A percentile compares a stretch with the other conserved stretches of the same genome.
Conservation (phyloP, 2,888 invertebrate genomes). For the Euphydryas editha region DNA sequence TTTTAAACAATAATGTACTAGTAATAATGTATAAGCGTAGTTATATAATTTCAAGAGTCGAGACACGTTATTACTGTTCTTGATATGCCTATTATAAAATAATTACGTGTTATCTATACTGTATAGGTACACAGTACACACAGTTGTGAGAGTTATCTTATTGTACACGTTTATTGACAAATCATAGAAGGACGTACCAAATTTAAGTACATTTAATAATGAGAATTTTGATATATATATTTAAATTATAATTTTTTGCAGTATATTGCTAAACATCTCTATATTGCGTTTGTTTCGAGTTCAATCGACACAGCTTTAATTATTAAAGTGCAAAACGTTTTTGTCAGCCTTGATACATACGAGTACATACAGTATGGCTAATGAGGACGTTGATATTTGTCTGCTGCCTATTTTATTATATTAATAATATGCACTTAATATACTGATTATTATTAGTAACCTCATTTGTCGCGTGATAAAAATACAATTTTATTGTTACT, state of each 20-base stretch:
- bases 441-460: neutral
- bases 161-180: neutral
- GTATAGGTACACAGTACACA: no score
- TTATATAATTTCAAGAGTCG: no score
- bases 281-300: neutral
- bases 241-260: no score
- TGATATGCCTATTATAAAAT: no score
- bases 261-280: neutral
- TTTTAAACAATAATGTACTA: no score
- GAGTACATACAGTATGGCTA: constrained; percentile 48
- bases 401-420: constrained; percentile 58
- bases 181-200: no score
- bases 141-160: neutral
- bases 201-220: no score
- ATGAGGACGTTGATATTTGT: constrained; percentile 72
- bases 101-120: no score
- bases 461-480: neutral
- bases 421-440: constrained; percentile 48
- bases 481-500: no score
- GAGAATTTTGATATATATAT: no score
- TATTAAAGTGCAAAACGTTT: constrained; percentile 34
- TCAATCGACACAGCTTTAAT: constrained; percentile 8
- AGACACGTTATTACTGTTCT: no score
- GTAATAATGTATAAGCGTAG: no score
- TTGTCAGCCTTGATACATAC: constrained; percentile 59